Base-by-base conservation (phyloP, 2,113 vertebrate species). In the Amphiprion percula region DNA sequence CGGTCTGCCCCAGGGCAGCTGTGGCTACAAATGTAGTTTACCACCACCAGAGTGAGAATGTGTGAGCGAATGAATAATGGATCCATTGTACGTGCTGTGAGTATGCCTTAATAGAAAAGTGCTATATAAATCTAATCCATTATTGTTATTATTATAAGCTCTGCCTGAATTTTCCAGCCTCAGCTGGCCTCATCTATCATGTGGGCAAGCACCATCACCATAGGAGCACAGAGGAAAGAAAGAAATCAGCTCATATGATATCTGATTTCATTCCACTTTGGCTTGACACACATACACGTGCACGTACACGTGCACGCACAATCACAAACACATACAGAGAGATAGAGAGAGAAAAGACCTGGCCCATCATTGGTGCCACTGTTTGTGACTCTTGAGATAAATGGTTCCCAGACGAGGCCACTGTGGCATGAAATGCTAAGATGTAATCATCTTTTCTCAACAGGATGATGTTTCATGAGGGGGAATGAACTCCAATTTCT, bases 401-500 rank as follows among this genome's bases (percentile, higher is more conserved):
- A 84, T 85, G 68, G 47, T 39, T 76, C 80, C 56, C 73, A 77
- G 80, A 79, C 61, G 55, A 73, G 68, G 55, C 82, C 81, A 87
- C 75, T 77, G 77, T 91, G 76, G 83, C 68, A 65, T 88, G 87
- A 90, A 89, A 89, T 73, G 50, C 83, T 75, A 69, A 71, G 77
- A 86, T 86, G 80, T 80, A 93, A 90, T 92, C 83, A 82, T 90
- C 82, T 80, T 75, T 70, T 80, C 66, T n/a, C 84, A 87, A 83
- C 79, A 71, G 74, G 62, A 85, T 74, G 63, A 49, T 55, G 61
- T 68, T 89, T 87, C 82, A 83, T 67, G 69, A 64, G 82, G 41
- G 56, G 72, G 39, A 75, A 82, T 82, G 59, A 78, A 82, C 75
- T 80, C 61, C 46, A 67, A 61, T 68, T 69, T 84, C 75, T 76